A percentile compares a stretch with the other conserved stretches of the same genome.
Evolutionary conservation across 2,797 vertebrate genomes (phyloP).

Genomic region (Helarctos malayanus): DNA sequence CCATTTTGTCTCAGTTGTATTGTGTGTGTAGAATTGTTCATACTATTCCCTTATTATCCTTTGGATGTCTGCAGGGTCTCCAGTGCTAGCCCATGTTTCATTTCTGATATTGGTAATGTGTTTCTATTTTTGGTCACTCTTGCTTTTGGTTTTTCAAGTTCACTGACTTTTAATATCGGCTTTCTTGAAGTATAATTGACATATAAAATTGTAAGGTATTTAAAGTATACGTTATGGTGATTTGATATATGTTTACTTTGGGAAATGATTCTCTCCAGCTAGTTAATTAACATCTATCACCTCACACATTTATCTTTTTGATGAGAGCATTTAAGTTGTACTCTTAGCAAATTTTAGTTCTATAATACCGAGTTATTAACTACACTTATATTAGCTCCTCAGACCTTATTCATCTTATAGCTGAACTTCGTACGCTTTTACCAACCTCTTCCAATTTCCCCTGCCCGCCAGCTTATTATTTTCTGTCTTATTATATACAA

Average conservation of each 20-base stretch:
- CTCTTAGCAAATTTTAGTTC: neutral
- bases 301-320: neutral
- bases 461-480: neutral
- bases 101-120: neutral
- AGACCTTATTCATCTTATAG: neutral
- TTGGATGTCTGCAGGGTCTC: neutral
- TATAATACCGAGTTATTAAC: neutral
- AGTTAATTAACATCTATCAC: neutral
- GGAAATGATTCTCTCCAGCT: neutral
- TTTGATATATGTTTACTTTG: neutral
- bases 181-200: neutral
- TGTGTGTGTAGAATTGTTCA: neutral
- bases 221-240: neutral
- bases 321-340: neutral
- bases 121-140: neutral
- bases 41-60: neutral
- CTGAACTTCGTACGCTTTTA: neutral
- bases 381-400: neutral
- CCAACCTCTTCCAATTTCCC: neutral
- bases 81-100: neutral
- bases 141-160: neutral
- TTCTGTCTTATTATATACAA: neutral
- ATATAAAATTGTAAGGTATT: neutral
- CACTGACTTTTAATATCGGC: neutral
- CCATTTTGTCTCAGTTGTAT: neutral